A percentile compares a stretch with the other conserved stretches of the same genome.
These are phyloP conservation scores for Brachypodius melanocephalos DNA, from an alignment of 2,113 vertebrate species.

Conservation along the genomic window DNA sequence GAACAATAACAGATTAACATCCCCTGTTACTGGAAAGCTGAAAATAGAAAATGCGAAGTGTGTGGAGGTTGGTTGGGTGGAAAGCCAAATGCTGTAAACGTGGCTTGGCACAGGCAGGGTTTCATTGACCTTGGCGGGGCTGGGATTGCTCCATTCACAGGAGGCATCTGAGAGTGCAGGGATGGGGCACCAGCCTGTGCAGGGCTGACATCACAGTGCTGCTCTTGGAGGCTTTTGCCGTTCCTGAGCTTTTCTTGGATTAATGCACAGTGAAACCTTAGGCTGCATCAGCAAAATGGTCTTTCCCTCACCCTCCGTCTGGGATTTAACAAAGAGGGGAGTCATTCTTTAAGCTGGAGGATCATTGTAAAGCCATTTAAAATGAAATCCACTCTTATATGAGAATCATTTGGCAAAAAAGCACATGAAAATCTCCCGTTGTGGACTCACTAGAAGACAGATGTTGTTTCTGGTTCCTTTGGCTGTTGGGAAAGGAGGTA, in stretches of 20 bases:
- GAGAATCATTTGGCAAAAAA: background rate
- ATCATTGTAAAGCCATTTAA: background rate
- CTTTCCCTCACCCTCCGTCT: background rate
- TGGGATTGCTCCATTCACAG: background rate
- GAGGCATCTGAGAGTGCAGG: background rate
- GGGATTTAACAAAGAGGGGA: background rate
- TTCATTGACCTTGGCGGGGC: background rate
- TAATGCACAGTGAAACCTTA: background rate
- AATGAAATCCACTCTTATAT: background rate
- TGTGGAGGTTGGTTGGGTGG: background rate
- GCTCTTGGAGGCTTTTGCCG: background rate
- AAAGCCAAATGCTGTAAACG: background rate
- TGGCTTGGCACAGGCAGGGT: background rate
- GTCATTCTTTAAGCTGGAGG: background rate
- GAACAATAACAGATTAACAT: conserved; percentile 32
- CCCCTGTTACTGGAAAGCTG: conserved; percentile 11
- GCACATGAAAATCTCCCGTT: background rate
- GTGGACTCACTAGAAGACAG: background rate
- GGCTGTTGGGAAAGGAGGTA: background rate
- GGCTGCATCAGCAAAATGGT: background rate
- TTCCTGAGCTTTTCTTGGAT: background rate
- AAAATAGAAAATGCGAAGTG: background rate
- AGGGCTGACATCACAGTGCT: background rate
- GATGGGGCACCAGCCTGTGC: background rate
- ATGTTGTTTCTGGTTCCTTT: background rate